Evolutionary conservation across 53 echinoderm and acorn worm genomes (phyloP), one percentile per base, ranked within the genome.

Genomic region (Holothuria scabra): DNA sequence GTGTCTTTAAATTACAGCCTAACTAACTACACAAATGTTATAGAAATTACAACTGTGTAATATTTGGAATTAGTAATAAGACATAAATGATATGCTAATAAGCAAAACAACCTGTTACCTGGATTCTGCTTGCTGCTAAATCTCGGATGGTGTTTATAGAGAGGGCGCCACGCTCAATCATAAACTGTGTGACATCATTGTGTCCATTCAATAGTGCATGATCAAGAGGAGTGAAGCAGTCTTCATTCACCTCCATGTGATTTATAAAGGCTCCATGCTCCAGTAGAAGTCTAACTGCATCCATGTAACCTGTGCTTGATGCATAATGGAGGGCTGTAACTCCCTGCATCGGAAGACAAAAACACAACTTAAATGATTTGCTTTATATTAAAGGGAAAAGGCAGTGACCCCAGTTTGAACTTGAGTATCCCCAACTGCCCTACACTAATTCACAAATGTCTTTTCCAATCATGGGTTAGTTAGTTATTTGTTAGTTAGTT

Each of bases 251-350:
- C 82, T 99, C 94, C 92, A 93, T 91, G 84, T 94, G 91, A 82
- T 94, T 99, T 22, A 94, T 92, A 75, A 95, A 99, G 24, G 99
- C 94, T 12, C 87, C 86, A 29, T 94, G 87, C 33, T 94, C 93
- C 28, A 97, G 60, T 2, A 99, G 86, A 28, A 95, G 69, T 60
- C 90, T 89, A 24, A 91, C 90, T 9, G 99, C 99, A 66, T 94
- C 94, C 23, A 91, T 87, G 79, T 88, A 90, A 18, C 99, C 95
- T 1, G 99, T 92, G 32, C 92, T 99, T 59, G 94, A 99, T 28
- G 94, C 94, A 89, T 90, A 95, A 81, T 99, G 99, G 22, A 99
- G 78, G 16, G 99, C 99, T 1, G 99, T 99, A 91, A 99, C 95
- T 13, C 99, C 99, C 99, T 99, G 89, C n/a, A n/a, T n/a, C n/a